Conservation (phyloP, 1,140 invertebrate genomes). For the Scylla paramamosain region DNA sequence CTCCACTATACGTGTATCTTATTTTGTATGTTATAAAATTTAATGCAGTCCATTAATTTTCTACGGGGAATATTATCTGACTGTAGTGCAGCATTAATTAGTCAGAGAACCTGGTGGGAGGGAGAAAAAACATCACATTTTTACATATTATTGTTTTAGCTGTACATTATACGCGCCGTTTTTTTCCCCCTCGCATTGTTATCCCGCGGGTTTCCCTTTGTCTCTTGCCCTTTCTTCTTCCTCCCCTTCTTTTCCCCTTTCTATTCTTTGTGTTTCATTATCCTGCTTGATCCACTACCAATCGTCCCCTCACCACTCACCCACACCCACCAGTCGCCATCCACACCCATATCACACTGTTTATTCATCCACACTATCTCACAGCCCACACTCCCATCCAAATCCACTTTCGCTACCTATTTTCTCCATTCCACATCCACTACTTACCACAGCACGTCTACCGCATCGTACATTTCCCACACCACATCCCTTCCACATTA, state of each 20-base stretch:
- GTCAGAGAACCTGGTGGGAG: no score
- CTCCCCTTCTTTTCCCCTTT: not conserved
- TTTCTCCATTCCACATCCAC: not conserved
- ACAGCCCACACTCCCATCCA: not conserved
- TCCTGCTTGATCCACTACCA: not conserved
- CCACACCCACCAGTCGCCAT: not conserved
- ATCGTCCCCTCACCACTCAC: not conserved
- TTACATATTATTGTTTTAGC: no score
- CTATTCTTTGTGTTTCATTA: not conserved
- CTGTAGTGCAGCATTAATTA: no score
- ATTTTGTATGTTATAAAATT: no score
- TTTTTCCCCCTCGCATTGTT: no score
- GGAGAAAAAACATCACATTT: no score
- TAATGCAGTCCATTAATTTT: no score
- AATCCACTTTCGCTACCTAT: not conserved
- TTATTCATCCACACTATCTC: not conserved
- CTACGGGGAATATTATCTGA: no score
- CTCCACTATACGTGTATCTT: no score
- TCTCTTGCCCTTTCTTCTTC: not conserved
- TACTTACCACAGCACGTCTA: not conserved
- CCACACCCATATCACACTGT: not conserved
- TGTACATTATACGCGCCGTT: no score
- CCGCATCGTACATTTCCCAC: no score
- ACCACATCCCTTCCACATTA: not conserved
- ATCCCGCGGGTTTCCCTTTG: not conserved